phyloP scores from a whole-genome alignment of 2,888 invertebrate genomes.

The Apodemia zela region DNA sequence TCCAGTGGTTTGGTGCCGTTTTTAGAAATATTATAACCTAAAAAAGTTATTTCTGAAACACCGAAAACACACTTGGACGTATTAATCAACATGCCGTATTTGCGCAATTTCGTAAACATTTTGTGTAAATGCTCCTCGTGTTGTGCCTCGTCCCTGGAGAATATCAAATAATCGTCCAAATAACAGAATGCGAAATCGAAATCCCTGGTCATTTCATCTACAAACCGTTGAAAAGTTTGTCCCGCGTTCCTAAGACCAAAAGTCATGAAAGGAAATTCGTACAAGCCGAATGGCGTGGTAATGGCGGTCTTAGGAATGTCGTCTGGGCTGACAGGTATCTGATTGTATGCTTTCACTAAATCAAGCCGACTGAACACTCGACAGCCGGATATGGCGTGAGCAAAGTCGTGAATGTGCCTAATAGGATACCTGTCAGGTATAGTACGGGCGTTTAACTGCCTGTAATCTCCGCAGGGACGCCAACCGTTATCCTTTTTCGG shows the following conservation, averaged over 20 bases:
- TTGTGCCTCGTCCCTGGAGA: slow-evolving; percentile 27
- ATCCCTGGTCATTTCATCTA: slow-evolving; percentile 37
- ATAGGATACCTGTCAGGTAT: slow-evolving; percentile 31
- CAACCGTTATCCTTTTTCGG: slow-evolving; percentile 28
- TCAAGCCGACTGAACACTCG: slow-evolving; percentile 27
- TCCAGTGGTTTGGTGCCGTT: slow-evolving; percentile 40
- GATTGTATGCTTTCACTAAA: slow-evolving; percentile 28
- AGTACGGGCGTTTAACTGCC: slow-evolving; percentile 30
- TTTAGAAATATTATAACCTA: slow-evolving; percentile 31
- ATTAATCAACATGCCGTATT: slow-evolving; percentile 35
- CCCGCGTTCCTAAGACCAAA: slow-evolving; percentile 52
- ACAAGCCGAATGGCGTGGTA: slow-evolving; percentile 41
- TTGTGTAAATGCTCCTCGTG: slow-evolving; percentile 31
- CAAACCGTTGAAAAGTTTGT: slow-evolving; percentile 51
- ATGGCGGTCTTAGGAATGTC: slow-evolving; percentile 41
- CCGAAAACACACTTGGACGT: slow-evolving; percentile 35
- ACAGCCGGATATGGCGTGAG: slow-evolving; percentile 27
- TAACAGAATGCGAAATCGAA: slow-evolving; percentile 36
- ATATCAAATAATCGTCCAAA: slow-evolving; percentile 44
- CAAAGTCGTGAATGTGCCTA: slow-evolving; percentile 30
- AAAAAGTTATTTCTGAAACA: slow-evolving; percentile 29
- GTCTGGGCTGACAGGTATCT: slow-evolving; percentile 24
- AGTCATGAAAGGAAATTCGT: slow-evolving; percentile 40
- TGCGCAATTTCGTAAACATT: slow-evolving; percentile 29
- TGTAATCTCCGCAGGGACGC: slow-evolving; percentile 32